These are phyloP conservation scores for Alces alces DNA, from an alignment of 2,113 vertebrate species.

Conservation along the genomic window DNA sequence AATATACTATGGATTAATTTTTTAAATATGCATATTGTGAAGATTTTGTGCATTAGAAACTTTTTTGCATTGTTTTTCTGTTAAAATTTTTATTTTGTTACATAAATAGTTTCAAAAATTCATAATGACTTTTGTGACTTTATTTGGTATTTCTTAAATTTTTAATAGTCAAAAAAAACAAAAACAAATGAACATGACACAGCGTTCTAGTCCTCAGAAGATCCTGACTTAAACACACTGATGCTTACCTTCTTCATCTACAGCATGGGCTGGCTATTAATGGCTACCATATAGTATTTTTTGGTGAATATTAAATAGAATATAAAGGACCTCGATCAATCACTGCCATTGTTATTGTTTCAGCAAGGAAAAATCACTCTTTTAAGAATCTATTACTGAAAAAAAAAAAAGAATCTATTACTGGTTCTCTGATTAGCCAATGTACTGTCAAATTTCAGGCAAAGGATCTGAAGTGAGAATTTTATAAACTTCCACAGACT, in stretches of 20 bases:
- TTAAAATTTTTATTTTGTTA: neutral
- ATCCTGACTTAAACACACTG: neutral
- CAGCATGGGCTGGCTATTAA: neutral
- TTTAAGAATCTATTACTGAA: neutral
- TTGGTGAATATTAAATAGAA: neutral
- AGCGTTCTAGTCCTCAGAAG: neutral
- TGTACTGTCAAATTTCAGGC: neutral
- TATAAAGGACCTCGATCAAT: neutral
- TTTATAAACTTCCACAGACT: neutral
- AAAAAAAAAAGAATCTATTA: neutral
- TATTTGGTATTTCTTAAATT: neutral
- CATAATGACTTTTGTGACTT: neutral
- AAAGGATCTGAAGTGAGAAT: neutral
- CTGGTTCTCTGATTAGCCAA: neutral
- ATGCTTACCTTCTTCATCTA: neutral
- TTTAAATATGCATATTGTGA: neutral
- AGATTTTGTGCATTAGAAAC: neutral
- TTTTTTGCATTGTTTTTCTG: neutral
- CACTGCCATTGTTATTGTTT: neutral
- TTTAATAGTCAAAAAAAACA: neutral
- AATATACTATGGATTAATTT: neutral
- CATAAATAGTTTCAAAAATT: neutral
- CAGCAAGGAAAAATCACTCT: neutral
- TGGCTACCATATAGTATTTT: neutral
- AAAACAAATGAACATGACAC: neutral